Percentiles rank a stretch among this genome's conserved stretches.
These are phyloP conservation scores for Anastrepha obliqua DNA, from an alignment of 1,140 invertebrate genomes.

Conservation along the genomic window DNA sequence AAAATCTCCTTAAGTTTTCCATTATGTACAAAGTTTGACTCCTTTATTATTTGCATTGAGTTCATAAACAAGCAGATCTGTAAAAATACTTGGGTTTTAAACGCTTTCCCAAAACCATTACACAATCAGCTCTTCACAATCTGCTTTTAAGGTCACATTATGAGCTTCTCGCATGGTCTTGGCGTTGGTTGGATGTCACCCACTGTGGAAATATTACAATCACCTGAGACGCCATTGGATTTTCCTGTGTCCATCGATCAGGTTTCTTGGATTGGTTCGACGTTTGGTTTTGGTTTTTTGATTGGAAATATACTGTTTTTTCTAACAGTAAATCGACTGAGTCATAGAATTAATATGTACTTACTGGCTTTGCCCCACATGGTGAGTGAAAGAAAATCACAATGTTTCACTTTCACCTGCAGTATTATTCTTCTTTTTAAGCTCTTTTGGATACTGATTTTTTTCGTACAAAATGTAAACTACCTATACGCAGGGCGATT, in stretches of 20 bases:
- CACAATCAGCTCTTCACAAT: too few species aligned
- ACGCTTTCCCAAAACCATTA: too few species aligned
- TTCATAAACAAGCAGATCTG: too few species aligned
- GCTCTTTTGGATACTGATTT: constrained; percentile 68
- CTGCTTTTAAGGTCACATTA: constrained; percentile 70
- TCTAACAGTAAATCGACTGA: constrained; percentile 70
- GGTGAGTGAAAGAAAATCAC: constrained; percentile 60
- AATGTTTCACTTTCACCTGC: not conserved
- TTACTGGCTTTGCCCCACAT: constrained; percentile 71
- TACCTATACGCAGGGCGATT: constrained; percentile 72
- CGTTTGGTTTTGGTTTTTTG: constrained; percentile 68
- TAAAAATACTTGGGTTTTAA: too few species aligned
- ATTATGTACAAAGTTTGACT: too few species aligned
- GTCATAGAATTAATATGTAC: constrained; percentile 74
- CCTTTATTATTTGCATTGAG: too few species aligned
- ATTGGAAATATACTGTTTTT: constrained; percentile 71
- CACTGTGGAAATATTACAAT: constrained; percentile 64
- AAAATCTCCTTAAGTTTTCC: too few species aligned
- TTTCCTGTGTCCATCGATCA: constrained; percentile 66
- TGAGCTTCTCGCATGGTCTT: constrained; percentile 74
- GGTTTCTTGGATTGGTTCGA: constrained; percentile 72
- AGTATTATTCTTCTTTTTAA: constrained; percentile 10
- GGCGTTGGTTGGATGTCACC: constrained; percentile 75
- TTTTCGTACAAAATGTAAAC: constrained; percentile 66
- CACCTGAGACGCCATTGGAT: constrained; percentile 62